Evolutionary conservation across 2,797 vertebrate species (phyloP).

Genomic region (Sebastes itinus): DNA sequence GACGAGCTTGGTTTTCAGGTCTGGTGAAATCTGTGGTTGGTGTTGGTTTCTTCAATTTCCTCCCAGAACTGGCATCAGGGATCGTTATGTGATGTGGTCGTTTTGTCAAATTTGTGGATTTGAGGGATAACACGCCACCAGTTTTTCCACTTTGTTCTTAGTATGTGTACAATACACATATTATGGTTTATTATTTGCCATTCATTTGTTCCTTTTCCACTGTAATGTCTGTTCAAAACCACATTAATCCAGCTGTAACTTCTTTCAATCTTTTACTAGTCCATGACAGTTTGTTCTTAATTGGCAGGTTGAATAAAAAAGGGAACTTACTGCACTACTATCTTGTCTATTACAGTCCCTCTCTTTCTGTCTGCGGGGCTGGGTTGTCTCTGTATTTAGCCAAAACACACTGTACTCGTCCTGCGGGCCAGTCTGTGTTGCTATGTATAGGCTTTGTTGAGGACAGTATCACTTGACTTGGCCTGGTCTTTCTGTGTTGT

Average conservation of each 20-base stretch:
- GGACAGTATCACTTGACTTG: slow-evolving; percentile 63
- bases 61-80: slow-evolving; percentile 21
- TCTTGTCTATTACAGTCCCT: slow-evolving; percentile 31
- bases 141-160: slow-evolving; percentile 20
- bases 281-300: slow-evolving; percentile 9
- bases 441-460: slow-evolving; percentile 70
- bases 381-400: slow-evolving; percentile 60
- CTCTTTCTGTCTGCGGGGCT: slow-evolving; percentile 36
- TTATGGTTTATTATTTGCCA: not conserved
- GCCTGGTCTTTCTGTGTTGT: slow-evolving; percentile 46
- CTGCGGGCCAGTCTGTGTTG: slow-evolving; percentile 59
- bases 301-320: slow-evolving; percentile 19
- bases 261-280: slow-evolving; percentile 10
- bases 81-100: slow-evolving; percentile 47
- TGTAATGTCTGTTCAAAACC: not conserved
- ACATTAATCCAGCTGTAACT: slow-evolving; percentile 11
- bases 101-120: slow-evolving; percentile 29
- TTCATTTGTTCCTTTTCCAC: not conserved
- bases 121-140: slow-evolving; percentile 4
- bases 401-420: slow-evolving; percentile 62
- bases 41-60: slow-evolving; percentile 45
- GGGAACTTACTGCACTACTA: not conserved
- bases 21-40: slow-evolving; percentile 38
- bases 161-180: slow-evolving; percentile 1
- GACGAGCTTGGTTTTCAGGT: slow-evolving; percentile 16